phyloP scores from a whole-genome alignment of 2,113 vertebrate species.

The Megaptera novaeangliae region DNA sequence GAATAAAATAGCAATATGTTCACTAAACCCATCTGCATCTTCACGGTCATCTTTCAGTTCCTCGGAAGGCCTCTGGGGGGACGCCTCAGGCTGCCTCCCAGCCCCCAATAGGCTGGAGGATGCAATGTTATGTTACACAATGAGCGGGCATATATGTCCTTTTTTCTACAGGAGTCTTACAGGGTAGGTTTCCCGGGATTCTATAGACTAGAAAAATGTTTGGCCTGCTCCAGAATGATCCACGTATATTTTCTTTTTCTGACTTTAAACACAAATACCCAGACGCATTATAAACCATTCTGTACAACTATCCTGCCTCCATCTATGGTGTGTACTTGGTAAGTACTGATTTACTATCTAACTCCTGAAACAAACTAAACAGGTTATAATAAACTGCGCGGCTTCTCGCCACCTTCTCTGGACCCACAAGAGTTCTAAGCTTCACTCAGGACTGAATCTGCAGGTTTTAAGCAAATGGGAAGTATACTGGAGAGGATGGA shows the following conservation, averaged over 20 bases:
- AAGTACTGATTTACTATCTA: slow-evolving; percentile 64
- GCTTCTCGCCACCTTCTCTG: slow-evolving; percentile 39
- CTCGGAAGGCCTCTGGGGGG: neutral
- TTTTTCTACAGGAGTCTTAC: neutral
- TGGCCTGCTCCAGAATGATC: neutral
- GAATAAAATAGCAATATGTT: neutral
- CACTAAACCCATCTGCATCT: neutral
- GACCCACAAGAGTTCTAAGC: slow-evolving; percentile 40
- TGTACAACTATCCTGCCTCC: slow-evolving; percentile 42
- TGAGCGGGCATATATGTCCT: neutral
- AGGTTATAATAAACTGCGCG: slow-evolving; percentile 62
- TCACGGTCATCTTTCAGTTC: neutral
- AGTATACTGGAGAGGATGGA: neutral
- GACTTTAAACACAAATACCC: neutral
- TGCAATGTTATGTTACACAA: neutral
- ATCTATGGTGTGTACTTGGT: slow-evolving; percentile 48
- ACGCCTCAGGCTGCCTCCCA: neutral
- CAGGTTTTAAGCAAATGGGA: slow-evolving; percentile 48
- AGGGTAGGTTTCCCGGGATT: neutral
- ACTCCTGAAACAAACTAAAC: slow-evolving; percentile 57
- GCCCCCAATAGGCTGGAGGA: neutral
- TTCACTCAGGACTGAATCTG: slow-evolving; percentile 50
- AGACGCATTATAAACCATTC: neutral
- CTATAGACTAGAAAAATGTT: neutral
- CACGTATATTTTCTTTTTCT: neutral